Evolutionary conservation across 1,140 invertebrate species (phyloP).

Genomic region (Pogonomyrmex californicus): DNA sequence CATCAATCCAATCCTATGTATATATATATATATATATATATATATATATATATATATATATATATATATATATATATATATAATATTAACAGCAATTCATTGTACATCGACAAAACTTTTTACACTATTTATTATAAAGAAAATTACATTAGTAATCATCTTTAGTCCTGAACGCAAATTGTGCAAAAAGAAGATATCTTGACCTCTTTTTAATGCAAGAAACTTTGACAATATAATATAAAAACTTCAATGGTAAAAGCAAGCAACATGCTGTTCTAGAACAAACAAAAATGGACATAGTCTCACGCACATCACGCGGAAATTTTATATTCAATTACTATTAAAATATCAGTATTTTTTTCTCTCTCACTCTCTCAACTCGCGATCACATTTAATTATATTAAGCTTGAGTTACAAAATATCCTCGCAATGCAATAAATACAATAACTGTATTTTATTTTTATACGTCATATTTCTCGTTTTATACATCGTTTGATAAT

Average conservation of each 20-base stretch:
- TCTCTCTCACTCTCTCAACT: constrained; percentile 2
- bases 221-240: constrained; percentile 23
- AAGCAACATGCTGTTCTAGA: constrained; percentile 7
- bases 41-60: no score
- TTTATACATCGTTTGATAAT: constrained; percentile 70
- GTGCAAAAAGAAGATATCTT: constrained; percentile 50
- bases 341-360: constrained; percentile 29
- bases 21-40: constrained; percentile 65
- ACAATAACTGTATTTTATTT: constrained; percentile 20
- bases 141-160: constrained; percentile 62
- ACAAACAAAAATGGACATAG: constrained; percentile 16
- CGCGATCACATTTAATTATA: constrained; percentile 36
- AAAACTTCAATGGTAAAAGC: constrained; percentile 9
- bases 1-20: constrained; percentile 58
- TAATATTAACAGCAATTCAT: constrained; percentile 58
- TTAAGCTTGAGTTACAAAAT: constrained; percentile 24
- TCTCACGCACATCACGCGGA: constrained; percentile 6
- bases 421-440: constrained; percentile 48
- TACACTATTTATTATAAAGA: constrained; percentile 59
- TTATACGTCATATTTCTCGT: constrained; percentile 54
- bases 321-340: constrained; percentile 31
- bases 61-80: constrained; percentile 69
- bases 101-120: constrained; percentile 64
- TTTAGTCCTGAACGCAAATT: constrained; percentile 23
- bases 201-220: neutral